Evolutionary conservation across 2,888 invertebrate genomes (phyloP), one percentile per base, ranked within the genome.

Genomic region (Cerastoderma edule): DNA sequence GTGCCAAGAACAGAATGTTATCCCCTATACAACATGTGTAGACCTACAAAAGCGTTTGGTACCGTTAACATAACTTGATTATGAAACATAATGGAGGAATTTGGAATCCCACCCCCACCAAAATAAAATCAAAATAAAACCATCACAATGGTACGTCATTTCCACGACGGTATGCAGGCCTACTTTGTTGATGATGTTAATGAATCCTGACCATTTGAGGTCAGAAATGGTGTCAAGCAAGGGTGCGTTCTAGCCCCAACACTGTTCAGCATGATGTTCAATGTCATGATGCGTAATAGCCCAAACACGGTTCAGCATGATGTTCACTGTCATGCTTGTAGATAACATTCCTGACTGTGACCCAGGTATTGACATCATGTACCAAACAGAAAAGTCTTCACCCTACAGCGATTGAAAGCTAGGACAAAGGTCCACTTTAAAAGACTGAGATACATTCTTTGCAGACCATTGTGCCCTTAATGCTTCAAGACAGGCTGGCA

Each of bases 91-190:
- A 60, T 60, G 60, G 60, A 24, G 35, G 13, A 30, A 33, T 60
- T 32, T 32, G 60, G 3, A 22, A n/a, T 6, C 60, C 33, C 4
- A 5, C 60, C 10, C 35, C 3, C 2, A n/a, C n/a, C n/a, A n/a
- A n/a, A n/a, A n/a, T n/a, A n/a, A n/a, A n/a, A n/a, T n/a, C n/a
- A n/a, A n/a, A n/a, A n/a, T n/a, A n/a, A n/a, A n/a, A n/a, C n/a
- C n/a, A n/a, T n/a, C n/a, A n/a, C 60, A 5, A 60, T 60, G 33
- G 60, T 60, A 24, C 10, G 35, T 10, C 60, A 8, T 13, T 60
- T 60, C 35, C 60, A 60, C 27, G 60, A 60, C 35, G 60, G 60
- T 35, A 60, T 32, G 60, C 32, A 60, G 16, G 60, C 33, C 57
- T 30, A 57, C 57, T 27, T 57, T 57, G 28, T 57, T 30, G 57